A percentile compares a stretch with the other conserved stretches of the same genome.
phyloP scores from a whole-genome alignment of 1,140 invertebrate species.

The Nephotettix cincticeps region DNA sequence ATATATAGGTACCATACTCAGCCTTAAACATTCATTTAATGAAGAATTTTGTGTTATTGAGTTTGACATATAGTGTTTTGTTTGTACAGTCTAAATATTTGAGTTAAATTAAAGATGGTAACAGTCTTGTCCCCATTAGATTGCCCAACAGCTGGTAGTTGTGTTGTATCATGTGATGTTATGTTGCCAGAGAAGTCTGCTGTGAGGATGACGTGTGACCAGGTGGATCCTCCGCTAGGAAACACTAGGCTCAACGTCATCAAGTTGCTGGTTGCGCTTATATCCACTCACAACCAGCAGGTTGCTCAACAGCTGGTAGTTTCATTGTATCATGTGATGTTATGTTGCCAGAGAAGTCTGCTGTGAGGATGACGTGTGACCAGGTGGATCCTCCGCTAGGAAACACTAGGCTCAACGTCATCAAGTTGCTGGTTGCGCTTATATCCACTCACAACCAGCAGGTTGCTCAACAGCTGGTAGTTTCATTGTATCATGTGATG shows the following conservation, averaged over 20 bases:
- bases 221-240: slow-evolving; percentile 71
- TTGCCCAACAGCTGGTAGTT: not conserved
- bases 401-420: slow-evolving; percentile 70
- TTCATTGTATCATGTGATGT: not conserved
- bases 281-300: slow-evolving; percentile 62
- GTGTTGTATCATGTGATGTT: not conserved
- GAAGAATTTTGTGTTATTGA: too few relatives aligned
- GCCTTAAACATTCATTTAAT: too few relatives aligned
- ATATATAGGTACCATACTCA: too few relatives aligned
- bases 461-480: slow-evolving; percentile 54
- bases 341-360: slow-evolving; percentile 57
- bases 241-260: slow-evolving; percentile 73
- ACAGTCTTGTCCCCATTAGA: too few relatives aligned
- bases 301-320: not conserved
- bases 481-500: too few relatives aligned
- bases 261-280: slow-evolving; percentile 66
- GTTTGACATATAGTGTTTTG: too few relatives aligned
- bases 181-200: slow-evolving; percentile 58
- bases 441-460: slow-evolving; percentile 63
- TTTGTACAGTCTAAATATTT: too few relatives aligned
- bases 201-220: slow-evolving; percentile 63
- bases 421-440: slow-evolving; percentile 68
- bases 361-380: slow-evolving; percentile 64
- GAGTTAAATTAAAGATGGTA: too few relatives aligned
- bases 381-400: slow-evolving; percentile 71